These are phyloP conservation scores for Leucoptera coffeella DNA, from an alignment of 2,888 invertebrate species.

Conservation along the genomic window DNA sequence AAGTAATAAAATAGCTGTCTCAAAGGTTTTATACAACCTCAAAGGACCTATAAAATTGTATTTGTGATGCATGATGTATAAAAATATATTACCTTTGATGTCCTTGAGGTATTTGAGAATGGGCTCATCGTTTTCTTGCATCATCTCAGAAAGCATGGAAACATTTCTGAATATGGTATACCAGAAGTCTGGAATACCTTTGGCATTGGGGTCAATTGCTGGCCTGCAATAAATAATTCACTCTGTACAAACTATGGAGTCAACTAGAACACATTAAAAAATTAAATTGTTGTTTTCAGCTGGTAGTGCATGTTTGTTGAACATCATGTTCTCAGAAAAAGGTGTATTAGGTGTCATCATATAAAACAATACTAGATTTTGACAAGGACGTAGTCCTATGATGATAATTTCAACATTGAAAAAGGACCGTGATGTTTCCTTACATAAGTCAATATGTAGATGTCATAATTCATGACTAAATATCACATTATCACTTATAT, in stretches of 20 bases:
- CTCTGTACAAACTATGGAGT: slow-evolving; percentile 1
- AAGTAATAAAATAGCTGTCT: too few species aligned
- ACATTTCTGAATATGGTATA: slow-evolving; percentile 90
- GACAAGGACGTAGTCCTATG: too few species aligned
- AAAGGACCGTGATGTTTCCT: too few species aligned
- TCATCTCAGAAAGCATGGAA: slow-evolving; percentile 79
- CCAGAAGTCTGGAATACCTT: slow-evolving; percentile 95
- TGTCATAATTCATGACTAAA: too few species aligned
- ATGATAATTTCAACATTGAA: too few species aligned
- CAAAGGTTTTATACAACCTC: too few species aligned
- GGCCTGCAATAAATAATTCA: slow-evolving; percentile 15
- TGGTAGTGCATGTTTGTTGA: slow-evolving; percentile 39
- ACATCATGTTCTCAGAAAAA: slow-evolving; percentile 5
- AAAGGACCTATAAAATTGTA: too few species aligned
- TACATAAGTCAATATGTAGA: too few species aligned
- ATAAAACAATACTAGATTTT: too few species aligned
- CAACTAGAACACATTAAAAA: too few species aligned
- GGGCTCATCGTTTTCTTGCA: slow-evolving; percentile 83
- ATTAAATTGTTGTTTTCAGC: slow-evolving; percentile 32
- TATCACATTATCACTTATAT: too few species aligned
- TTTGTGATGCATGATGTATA: too few species aligned
- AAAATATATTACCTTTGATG: slow-evolving; percentile 63
- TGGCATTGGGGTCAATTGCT: slow-evolving; percentile 59
- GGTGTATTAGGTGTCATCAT: slow-evolving; percentile 36
- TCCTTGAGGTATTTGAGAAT: slow-evolving; percentile 80